Evolutionary conservation across 92 coral and sea anemone species (phyloP).

Genomic region (Bergia puertoricense): DNA sequence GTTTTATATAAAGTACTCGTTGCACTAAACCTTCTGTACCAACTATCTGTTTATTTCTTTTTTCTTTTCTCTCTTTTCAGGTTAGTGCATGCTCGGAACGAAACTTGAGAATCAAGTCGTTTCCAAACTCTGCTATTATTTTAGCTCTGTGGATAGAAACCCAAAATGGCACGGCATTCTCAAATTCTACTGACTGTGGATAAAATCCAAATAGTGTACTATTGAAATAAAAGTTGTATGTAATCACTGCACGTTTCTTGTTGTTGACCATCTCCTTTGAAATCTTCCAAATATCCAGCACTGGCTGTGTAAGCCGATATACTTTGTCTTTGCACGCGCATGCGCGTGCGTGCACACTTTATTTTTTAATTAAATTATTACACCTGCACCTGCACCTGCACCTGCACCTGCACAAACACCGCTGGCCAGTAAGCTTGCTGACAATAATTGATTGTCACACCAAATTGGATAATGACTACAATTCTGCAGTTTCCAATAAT

Average conservation of each 20-base stretch:
- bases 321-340: neutral
- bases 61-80: constrained; percentile 31
- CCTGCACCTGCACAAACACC: constrained; percentile 26
- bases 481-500: neutral
- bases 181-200: constrained; percentile 34
- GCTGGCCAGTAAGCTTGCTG: neutral
- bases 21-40: constrained; percentile 1
- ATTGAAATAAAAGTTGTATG: constrained; percentile 40
- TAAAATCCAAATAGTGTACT: constrained; percentile 34
- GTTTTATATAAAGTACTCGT: neutral
- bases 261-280: constrained; percentile 4
- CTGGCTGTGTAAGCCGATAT: neutral
- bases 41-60: constrained; percentile 9
- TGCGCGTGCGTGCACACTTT: neutral
- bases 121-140: constrained; percentile 36
- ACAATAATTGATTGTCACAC: neutral
- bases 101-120: constrained; percentile 45
- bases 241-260: constrained; percentile 36
- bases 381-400: neutral
- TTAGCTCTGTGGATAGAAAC: constrained; percentile 35
- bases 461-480: no score
- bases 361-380: neutral
- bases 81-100: constrained; percentile 51
- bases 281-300: neutral
- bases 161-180: constrained; percentile 29